These are phyloP conservation scores for Heterocephalus glaber DNA, from an alignment of 2,113 vertebrate genomes.

Conservation along the genomic window DNA sequence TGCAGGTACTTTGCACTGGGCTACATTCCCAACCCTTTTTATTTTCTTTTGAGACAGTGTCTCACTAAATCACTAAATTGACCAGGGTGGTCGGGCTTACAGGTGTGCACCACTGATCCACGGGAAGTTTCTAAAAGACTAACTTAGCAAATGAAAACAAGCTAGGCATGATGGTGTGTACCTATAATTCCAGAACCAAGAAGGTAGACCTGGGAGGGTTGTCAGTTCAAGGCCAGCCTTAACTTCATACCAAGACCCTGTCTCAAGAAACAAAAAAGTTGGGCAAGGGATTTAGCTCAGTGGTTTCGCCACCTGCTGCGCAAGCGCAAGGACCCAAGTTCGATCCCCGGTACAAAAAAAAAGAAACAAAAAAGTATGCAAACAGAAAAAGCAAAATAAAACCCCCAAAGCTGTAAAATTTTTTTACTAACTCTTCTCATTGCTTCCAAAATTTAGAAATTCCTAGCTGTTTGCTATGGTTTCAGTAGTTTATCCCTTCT, in stretches of 20 bases:
- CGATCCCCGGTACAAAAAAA: no score
- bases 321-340: no score
- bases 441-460: not conserved
- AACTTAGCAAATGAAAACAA: not conserved
- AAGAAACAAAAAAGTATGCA: not conserved
- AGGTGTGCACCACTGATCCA: no score
- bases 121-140: not conserved
- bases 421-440: not conserved
- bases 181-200: not conserved
- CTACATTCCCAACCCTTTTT: no score
- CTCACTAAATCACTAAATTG: no score
- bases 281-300: no score
- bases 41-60: no score
- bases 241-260: not conserved
- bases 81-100: no score
- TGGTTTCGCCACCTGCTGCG: no score
- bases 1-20: no score
- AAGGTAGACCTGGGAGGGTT: not conserved
- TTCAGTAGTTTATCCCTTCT: no score
- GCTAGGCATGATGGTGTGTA: not conserved
- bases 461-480: not conserved
- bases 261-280: not conserved
- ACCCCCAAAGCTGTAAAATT: not conserved
- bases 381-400: not conserved
- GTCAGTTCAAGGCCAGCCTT: not conserved